Evolutionary conservation across 2,888 invertebrate genomes (phyloP).

Genomic region (Cryptus viduatorius): DNA sequence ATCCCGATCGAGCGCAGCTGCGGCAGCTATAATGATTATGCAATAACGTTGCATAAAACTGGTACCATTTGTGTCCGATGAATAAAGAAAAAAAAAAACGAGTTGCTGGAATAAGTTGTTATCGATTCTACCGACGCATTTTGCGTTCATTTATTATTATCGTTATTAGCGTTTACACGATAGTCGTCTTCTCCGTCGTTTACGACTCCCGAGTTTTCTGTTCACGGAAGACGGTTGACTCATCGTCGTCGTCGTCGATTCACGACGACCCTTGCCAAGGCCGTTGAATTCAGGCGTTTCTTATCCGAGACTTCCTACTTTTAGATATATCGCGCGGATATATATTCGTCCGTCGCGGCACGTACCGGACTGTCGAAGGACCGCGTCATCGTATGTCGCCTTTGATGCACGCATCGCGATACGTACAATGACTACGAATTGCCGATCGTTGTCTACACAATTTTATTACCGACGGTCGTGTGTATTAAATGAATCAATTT

Average conservation of each 20-base stretch:
- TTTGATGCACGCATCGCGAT: background rate
- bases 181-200: background rate
- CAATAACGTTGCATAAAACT: conserved; percentile 40
- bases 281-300: conserved; percentile 9
- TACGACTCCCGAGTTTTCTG: background rate
- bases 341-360: background rate
- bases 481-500: background rate
- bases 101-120: background rate
- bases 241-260: conserved; percentile 7
- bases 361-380: conserved; percentile 8
- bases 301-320: conserved; percentile 12
- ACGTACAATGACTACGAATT: background rate
- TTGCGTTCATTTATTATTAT: background rate
- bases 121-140: background rate
- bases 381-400: background rate
- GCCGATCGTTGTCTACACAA: background rate
- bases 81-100: conserved; percentile 6
- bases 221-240: conserved; percentile 12
- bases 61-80: conserved; percentile 4
- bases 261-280: conserved; percentile 16
- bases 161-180: background rate
- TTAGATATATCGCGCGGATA: background rate
- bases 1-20: background rate
- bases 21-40: conserved; percentile 10
- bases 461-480: background rate